Percentiles rank a stretch among this genome's conserved stretches.
phyloP scores from a whole-genome alignment of 2,888 invertebrate species.

The Thymelicus acteon region DNA sequence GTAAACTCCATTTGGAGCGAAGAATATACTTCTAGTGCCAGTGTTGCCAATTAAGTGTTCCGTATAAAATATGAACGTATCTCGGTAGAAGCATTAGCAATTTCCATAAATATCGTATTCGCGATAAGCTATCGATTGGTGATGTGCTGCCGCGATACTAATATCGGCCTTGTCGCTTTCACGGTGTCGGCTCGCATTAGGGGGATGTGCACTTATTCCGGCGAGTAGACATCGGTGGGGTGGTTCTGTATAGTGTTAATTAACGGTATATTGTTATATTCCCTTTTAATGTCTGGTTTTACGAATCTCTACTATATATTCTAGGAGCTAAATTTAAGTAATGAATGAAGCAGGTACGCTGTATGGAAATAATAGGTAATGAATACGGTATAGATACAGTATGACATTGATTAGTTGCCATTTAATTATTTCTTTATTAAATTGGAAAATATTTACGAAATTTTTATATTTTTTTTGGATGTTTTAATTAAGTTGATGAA shows the following conservation, averaged over 20 bases:
- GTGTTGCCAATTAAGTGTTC: constrained; percentile 5
- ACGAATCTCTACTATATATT: no score
- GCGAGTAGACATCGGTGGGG: neutral
- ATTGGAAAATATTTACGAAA: no score
- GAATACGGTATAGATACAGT: no score
- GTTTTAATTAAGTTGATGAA: no score
- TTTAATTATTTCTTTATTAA: no score
- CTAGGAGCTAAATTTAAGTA: no score
- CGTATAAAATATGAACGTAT: constrained; percentile 22
- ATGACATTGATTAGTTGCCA: no score
- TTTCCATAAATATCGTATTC: constrained; percentile 59
- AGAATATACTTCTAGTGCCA: neutral
- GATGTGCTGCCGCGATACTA: constrained; percentile 46
- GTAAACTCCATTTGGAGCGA: neutral
- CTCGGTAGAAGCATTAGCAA: constrained; percentile 44
- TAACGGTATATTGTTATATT: no score
- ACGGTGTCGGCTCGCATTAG: constrained; percentile 22
- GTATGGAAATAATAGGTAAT: no score
- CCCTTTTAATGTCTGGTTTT: no score
- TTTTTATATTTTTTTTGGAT: no score
- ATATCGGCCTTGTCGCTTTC: constrained; percentile 9
- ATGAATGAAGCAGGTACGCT: no score
- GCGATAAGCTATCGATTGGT: constrained; percentile 54
- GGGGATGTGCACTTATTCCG: constrained; percentile 10
- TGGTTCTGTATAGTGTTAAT: neutral